Base-by-base conservation (phyloP, 2,797 vertebrate species). In the Tapera naevia region DNA sequence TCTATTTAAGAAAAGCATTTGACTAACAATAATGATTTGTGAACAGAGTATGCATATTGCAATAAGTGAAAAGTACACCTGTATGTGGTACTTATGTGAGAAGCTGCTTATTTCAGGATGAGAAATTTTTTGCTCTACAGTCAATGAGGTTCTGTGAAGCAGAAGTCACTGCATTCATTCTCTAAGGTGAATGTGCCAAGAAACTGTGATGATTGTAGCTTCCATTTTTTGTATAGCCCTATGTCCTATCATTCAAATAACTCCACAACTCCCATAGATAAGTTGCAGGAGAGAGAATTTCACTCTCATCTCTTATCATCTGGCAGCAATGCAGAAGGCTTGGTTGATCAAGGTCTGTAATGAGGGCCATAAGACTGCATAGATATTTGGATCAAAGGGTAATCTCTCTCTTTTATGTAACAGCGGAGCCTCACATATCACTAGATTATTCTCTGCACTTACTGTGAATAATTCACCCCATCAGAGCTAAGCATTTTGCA, bases 311-410 rank as follows among this genome's bases (percentile, higher is more conserved):
- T 89, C 53, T 74, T 89, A 74, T 86, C 69, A 54, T 66, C 65
- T 88, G 65, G 62, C 72, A 83, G 86, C 46, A 56, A 13, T 69
- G 79, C 69, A 92, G 91, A 41, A 83, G 53, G 16, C 57, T 93
- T 74, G 75, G 65, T 60, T 95, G 91, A 86, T 93, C 86, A 86
- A 56, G 11, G 3, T 37, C 75, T 94, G 75, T 89, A 92, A 89
- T 72, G 92, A 95, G 85, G 65, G 50, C 81, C 83, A 11, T 89
- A 78, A 60, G 86, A 91, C 51, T 48, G 72, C 80, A 75, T 46
- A 75, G 80, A 58, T 80, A 95, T 61, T 94, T 94, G 95, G 92
- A 94, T 95, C 89, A 95, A 95, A 95, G 89, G 87, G 62, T 78
- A 91, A 89, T 93, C 82, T 88, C 85, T 91, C 86, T 94, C 93